These are phyloP conservation scores for Caenorhabditis sp. DNA, from an alignment of 2,888 invertebrate species.

Conservation along the genomic window DNA sequence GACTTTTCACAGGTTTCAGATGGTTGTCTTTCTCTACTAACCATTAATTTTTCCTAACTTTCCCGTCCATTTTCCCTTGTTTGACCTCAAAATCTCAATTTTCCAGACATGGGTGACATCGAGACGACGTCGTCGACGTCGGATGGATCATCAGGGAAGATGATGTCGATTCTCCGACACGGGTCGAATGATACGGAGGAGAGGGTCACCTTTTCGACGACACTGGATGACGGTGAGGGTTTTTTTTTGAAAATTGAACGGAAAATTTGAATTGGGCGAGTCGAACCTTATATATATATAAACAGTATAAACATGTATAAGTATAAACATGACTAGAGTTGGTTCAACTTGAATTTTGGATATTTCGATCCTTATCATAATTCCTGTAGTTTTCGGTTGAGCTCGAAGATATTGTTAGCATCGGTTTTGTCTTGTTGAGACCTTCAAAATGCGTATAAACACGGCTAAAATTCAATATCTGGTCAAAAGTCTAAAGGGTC, in stretches of 20 bases:
- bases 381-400: too few relatives aligned
- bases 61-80: background rate
- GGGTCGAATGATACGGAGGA: conserved; percentile 43
- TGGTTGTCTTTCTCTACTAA: background rate
- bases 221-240: conserved; percentile 32
- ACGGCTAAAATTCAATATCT: too few relatives aligned
- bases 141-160: background rate
- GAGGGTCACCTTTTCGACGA: conserved; percentile 49
- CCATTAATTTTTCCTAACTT: background rate
- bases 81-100: background rate
- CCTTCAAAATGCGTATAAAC: too few relatives aligned
- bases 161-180: conserved; percentile 37
- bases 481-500: too few relatives aligned
- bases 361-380: too few relatives aligned
- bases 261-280: background rate
- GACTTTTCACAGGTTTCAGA: too few relatives aligned
- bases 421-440: too few relatives aligned
- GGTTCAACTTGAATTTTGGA: background rate
- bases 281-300: too few relatives aligned
- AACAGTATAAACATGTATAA: background rate
- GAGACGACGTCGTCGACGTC: conserved; percentile 38
- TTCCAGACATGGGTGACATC: conserved; percentile 27
- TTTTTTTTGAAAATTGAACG: background rate
- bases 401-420: too few relatives aligned
- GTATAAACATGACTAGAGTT: background rate